Evolutionary conservation across 2,113 vertebrate genomes (phyloP).

Genomic region (Anser cygnoides): DNA sequence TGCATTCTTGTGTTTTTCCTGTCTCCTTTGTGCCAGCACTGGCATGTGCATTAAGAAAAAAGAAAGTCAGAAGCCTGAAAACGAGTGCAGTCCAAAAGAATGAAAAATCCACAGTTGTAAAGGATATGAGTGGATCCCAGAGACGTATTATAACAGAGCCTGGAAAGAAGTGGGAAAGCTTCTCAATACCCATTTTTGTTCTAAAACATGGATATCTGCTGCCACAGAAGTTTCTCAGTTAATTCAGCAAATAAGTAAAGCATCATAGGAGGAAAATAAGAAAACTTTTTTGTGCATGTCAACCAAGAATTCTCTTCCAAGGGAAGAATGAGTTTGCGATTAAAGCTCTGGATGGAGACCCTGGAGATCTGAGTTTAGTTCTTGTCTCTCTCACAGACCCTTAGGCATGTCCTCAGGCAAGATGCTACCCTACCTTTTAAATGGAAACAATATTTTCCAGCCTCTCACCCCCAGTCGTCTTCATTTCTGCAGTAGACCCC

Average conservation of each 20-base stretch:
- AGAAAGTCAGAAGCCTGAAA: not conserved
- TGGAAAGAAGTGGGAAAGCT: not conserved
- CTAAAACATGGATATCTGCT: not conserved
- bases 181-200: not conserved
- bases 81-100: not conserved
- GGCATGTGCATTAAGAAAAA: not conserved
- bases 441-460: not conserved
- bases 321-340: not conserved
- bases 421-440: not conserved
- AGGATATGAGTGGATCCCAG: not conserved
- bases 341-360: not conserved
- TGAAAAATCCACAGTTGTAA: not conserved
- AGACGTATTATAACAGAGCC: not conserved
- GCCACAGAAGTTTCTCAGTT: not conserved
- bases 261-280: not conserved
- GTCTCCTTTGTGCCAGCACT: not conserved
- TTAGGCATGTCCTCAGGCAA: not conserved
- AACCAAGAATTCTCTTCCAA: not conserved
- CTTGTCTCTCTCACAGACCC: not conserved
- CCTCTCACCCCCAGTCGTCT: not conserved
- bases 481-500: not conserved
- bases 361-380: not conserved
- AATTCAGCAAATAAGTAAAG: not conserved
- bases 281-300: rapidly evolving
- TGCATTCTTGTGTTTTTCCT: slow-evolving; percentile 15